A percentile compares a stretch with the other conserved stretches of the same genome.
Conservation (phyloP, 1,140 invertebrate species). For the Hylaeus anthracinus region DNA sequence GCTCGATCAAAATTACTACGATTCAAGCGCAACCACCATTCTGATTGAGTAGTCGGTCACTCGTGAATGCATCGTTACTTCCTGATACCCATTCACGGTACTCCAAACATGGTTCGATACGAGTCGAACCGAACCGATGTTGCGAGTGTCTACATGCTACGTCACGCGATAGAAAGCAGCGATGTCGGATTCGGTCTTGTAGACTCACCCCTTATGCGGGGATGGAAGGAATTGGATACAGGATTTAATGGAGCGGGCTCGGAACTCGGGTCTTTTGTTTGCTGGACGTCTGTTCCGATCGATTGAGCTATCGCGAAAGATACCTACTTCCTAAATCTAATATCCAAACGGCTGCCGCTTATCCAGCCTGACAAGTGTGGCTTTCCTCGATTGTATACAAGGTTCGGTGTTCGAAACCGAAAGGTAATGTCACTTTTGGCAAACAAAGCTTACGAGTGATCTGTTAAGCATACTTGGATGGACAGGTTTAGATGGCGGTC, state of each 20-base stretch:
- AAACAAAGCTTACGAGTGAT: too few relatives aligned
- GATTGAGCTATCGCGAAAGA: conserved; percentile 6
- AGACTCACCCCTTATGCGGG: background rate
- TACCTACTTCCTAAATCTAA: conserved; percentile 9
- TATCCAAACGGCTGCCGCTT: background rate
- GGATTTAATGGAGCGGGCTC: conserved; percentile 26
- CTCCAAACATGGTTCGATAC: too few relatives aligned
- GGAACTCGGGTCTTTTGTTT: conserved; percentile 6
- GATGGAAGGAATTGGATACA: conserved; percentile 8
- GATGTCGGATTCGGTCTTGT: background rate
- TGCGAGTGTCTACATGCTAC: background rate
- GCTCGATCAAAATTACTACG: too few relatives aligned
- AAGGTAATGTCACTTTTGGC: too few relatives aligned
- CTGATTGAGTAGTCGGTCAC: too few relatives aligned
- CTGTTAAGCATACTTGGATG: too few relatives aligned
- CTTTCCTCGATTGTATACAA: too few relatives aligned
- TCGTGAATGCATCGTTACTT: too few relatives aligned
- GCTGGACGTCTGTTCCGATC: conserved; percentile 13
- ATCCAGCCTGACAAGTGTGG: background rate
- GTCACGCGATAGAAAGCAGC: background rate
- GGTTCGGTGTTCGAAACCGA: background rate
- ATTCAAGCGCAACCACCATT: too few relatives aligned
- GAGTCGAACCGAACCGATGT: too few relatives aligned
- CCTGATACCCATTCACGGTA: too few relatives aligned
- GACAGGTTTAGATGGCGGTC: too few relatives aligned